Percentiles rank a stretch among this genome's conserved stretches.
These are phyloP conservation scores for Sicus ferrugineus DNA, from an alignment of 2,888 invertebrate genomes.

Conservation along the genomic window DNA sequence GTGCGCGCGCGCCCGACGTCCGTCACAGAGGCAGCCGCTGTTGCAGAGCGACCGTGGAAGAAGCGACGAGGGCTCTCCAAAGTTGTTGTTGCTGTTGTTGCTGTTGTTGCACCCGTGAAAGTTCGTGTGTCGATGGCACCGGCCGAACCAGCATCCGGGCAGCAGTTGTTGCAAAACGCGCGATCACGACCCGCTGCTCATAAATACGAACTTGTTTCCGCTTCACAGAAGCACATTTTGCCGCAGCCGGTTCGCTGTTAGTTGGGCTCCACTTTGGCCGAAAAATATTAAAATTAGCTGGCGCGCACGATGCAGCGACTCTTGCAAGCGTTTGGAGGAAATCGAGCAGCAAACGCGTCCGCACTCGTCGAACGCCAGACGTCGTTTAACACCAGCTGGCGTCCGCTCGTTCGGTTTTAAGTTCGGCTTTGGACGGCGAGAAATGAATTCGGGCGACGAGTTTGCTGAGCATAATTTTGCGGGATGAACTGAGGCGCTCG, in stretches of 20 bases:
- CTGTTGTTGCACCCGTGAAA: conserved; percentile 23
- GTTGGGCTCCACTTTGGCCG: too few species aligned
- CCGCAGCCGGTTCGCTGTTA: too few species aligned
- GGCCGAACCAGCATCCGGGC: conserved; percentile 5
- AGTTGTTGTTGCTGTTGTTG: conserved; percentile 1
- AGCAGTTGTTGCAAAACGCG: conserved; percentile 2
- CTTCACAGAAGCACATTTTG: background rate
- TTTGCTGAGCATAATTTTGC: too few species aligned
- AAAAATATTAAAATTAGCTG: too few species aligned
- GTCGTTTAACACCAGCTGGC: background rate
- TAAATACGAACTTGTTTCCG: background rate
- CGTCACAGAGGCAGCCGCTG: background rate
- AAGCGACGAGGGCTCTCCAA: background rate
- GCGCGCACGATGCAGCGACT: background rate
- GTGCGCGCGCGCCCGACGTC: background rate
- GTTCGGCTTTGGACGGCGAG: background rate
- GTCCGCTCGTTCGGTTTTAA: background rate
- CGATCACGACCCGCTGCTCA: conserved; percentile 14
- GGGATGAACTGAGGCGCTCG: background rate
- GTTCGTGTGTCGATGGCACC: conserved; percentile 16
- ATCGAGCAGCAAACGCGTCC: conserved; percentile 5
- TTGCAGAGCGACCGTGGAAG: background rate
- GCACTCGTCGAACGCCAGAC: conserved; percentile 10
- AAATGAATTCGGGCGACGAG: background rate
- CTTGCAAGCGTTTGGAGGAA: background rate